Conservation (phyloP, 2,113 vertebrate genomes). For the Mastomys natalensis region DNA sequence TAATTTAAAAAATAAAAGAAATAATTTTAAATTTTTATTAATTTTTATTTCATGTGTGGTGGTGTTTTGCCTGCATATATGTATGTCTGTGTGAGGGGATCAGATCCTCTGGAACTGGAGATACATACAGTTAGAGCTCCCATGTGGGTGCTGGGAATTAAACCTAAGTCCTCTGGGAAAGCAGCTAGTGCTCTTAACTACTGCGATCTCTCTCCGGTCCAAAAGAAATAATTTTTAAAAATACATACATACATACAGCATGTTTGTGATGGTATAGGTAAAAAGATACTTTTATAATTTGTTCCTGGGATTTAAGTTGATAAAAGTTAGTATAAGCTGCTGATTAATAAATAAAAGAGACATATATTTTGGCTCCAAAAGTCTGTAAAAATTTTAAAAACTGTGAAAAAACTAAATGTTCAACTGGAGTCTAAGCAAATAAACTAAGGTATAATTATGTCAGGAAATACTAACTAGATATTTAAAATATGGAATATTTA, state of each 20-base stretch:
- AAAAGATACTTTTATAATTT: not conserved
- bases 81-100: not conserved
- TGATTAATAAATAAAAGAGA: slow-evolving; percentile 45
- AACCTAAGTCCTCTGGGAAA: not conserved
- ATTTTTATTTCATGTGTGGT: not conserved
- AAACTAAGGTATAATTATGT: slow-evolving; percentile 9
- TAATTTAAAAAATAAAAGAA: not conserved
- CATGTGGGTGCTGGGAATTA: not conserved
- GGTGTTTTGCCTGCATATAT: not conserved
- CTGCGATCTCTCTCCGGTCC: not conserved
- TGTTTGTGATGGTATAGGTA: not conserved
- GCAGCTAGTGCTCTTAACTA: not conserved
- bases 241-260: not conserved
- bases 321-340: not conserved
- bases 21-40: not conserved
- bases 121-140: not conserved
- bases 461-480: not conserved
- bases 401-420: slow-evolving; percentile 23
- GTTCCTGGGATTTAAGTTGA: not conserved
- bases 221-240: not conserved
- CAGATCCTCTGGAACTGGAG: not conserved
- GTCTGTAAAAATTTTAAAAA: not conserved
- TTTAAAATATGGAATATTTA: slow-evolving; percentile 54
- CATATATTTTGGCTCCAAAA: slow-evolving; percentile 27
- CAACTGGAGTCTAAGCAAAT: not conserved